Evolutionary conservation across 2,797 vertebrate species (phyloP).

Genomic region (Anniella stebbinsi): DNA sequence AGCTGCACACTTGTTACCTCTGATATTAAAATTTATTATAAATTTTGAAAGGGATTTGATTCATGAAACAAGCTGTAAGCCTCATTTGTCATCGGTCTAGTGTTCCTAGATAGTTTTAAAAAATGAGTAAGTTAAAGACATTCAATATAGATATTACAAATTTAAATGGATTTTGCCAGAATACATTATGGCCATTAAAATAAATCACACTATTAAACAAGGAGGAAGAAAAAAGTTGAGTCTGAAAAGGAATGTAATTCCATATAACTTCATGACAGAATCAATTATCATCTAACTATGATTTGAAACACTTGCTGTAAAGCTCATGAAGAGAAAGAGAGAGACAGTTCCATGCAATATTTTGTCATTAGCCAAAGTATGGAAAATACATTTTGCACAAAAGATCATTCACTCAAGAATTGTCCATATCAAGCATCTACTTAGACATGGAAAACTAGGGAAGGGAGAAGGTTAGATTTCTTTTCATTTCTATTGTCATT

Average conservation of each 20-base stretch:
- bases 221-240: constrained; percentile 58
- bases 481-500: not conserved
- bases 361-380: constrained; percentile 50
- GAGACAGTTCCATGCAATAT: constrained; percentile 53
- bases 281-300: constrained; percentile 72
- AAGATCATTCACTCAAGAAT: constrained; percentile 41
- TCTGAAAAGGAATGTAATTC: constrained; percentile 74
- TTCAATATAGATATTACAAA: constrained; percentile 80
- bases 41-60: constrained; percentile 59
- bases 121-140: constrained; percentile 73
- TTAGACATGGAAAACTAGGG: constrained; percentile 20
- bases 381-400: constrained; percentile 54
- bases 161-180: constrained; percentile 79
- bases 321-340: constrained; percentile 22
- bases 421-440: constrained; percentile 1
- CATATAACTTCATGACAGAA: constrained; percentile 74
- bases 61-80: constrained; percentile 68
- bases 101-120: constrained; percentile 51
- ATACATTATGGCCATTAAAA: constrained; percentile 77
- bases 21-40: constrained; percentile 47
- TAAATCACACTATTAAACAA: constrained; percentile 78
- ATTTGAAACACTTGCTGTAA: constrained; percentile 51
- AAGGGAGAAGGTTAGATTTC: not conserved
- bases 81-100: constrained; percentile 70
- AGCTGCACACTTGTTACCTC: constrained; percentile 47